phyloP scores from a whole-genome alignment of 2,888 invertebrate species.

The Pseudeuparius sepicola region DNA sequence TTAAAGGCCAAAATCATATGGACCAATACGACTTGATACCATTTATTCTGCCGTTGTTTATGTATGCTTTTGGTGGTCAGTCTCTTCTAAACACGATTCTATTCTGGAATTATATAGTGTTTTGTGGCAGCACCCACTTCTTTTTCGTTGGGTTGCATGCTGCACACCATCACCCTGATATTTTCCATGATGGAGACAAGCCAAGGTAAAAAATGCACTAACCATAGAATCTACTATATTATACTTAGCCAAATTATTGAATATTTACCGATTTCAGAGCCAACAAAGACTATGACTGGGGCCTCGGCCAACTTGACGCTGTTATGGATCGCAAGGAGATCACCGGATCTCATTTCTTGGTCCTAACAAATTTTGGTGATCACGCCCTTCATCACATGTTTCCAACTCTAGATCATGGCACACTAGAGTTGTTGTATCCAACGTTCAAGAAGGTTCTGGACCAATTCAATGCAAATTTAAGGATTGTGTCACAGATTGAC shows the following conservation, averaged over 20 bases:
- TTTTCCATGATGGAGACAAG: slow-evolving; percentile 71
- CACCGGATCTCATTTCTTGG: slow-evolving; percentile 55
- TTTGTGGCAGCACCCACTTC: slow-evolving; percentile 52
- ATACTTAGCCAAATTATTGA: too few relatives aligned
- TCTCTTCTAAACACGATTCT: slow-evolving; percentile 35
- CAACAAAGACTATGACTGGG: slow-evolving; percentile 56
- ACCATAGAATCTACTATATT: too few relatives aligned
- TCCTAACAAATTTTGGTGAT: slow-evolving; percentile 66
- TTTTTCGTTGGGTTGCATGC: slow-evolving; percentile 57
- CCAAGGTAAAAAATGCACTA: too few relatives aligned
- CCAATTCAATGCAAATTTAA: slow-evolving; percentile 49
- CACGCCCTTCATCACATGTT: slow-evolving; percentile 75
- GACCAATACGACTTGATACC: slow-evolving; percentile 35
- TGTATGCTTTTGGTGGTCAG: slow-evolving; percentile 36
- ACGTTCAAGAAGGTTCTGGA: slow-evolving; percentile 49
- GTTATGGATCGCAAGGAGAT: slow-evolving; percentile 62
- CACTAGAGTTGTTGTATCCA: slow-evolving; percentile 56
- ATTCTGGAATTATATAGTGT: slow-evolving; percentile 52
- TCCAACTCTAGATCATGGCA: slow-evolving; percentile 71
- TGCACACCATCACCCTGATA: slow-evolving; percentile 71
- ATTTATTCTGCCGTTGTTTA: slow-evolving; percentile 38
- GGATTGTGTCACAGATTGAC: slow-evolving; percentile 45
- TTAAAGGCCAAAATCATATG: slow-evolving; percentile 20
- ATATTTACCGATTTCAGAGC: too few relatives aligned
- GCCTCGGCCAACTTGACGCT: slow-evolving; percentile 65